These are phyloP conservation scores for Caerostris extrusa DNA, from an alignment of 1,140 invertebrate species.

Conservation along the genomic window DNA sequence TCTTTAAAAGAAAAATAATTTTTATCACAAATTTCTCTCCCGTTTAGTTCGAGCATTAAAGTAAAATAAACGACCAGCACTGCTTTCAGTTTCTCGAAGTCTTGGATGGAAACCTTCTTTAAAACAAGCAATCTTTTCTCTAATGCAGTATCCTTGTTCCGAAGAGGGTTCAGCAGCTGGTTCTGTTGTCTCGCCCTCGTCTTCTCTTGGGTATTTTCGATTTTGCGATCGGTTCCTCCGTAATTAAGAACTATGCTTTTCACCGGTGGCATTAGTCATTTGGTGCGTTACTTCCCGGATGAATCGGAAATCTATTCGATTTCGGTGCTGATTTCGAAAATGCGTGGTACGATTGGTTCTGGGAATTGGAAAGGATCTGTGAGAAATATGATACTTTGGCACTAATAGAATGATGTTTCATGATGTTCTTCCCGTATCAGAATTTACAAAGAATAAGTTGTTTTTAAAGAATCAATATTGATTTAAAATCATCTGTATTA, in stretches of 20 bases:
- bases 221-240: neutral
- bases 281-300: neutral
- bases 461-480: too few species aligned
- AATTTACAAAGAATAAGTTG: too few species aligned
- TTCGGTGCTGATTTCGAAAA: too few species aligned
- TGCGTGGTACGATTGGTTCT: too few species aligned
- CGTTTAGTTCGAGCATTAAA: conserved; percentile 5
- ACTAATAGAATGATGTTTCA: too few species aligned
- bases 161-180: neutral
- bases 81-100: conserved; percentile 15
- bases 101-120: conserved; percentile 56
- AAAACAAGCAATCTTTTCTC: neutral
- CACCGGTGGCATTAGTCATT: neutral
- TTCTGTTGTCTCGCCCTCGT: neutral
- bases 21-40: neutral
- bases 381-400: too few species aligned
- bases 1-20: neutral
- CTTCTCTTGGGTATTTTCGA: neutral
- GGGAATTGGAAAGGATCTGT: too few species aligned
- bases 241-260: conserved; percentile 45
- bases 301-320: too few species aligned
- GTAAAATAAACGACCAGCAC: conserved; percentile 49
- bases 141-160: conserved; percentile 64
- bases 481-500: too few species aligned
- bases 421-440: too few species aligned